A percentile compares a stretch with the other conserved stretches of the same genome.
Conservation (phyloP, 2,888 invertebrate genomes). For the Dicyrtomina minuta region DNA sequence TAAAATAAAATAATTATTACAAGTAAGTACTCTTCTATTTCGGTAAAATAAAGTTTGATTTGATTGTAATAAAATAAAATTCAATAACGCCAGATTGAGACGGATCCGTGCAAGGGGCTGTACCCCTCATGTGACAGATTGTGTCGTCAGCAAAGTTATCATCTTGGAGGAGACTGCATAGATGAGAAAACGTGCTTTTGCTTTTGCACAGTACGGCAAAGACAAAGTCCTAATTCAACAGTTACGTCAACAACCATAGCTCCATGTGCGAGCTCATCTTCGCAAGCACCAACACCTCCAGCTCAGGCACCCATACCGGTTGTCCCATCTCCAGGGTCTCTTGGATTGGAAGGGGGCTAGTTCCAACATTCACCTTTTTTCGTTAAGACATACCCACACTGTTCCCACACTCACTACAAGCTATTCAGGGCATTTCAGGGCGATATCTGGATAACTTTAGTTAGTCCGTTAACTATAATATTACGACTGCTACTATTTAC, state of each 20-base stretch:
- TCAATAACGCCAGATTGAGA: conserved; percentile 14
- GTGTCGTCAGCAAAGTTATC: conserved; percentile 23
- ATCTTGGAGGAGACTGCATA: conserved; percentile 27
- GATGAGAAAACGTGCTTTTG: conserved; percentile 22
- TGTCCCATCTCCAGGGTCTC: conserved; percentile 8
- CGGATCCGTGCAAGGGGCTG: conserved; percentile 14
- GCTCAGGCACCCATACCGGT: neutral
- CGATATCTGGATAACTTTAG: too few relatives aligned
- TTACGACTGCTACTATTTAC: too few relatives aligned
- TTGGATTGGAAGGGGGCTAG: too few relatives aligned
- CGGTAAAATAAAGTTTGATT: too few relatives aligned
- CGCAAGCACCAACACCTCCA: neutral
- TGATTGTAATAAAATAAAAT: too few relatives aligned
- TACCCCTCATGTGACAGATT: conserved; percentile 32
- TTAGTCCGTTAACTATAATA: too few relatives aligned
- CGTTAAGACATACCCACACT: too few relatives aligned
- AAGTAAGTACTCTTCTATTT: too few relatives aligned
- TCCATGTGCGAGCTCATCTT: neutral
- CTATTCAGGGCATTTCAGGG: too few relatives aligned
- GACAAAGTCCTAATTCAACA: conserved; percentile 25
- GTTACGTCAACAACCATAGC: neutral
- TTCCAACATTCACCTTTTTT: too few relatives aligned
- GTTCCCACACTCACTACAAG: too few relatives aligned
- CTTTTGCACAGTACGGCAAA: conserved; percentile 23
- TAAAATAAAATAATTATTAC: too few relatives aligned